Conservation (phyloP, 2,113 vertebrate genomes). For the Platycercus adscitus region DNA sequence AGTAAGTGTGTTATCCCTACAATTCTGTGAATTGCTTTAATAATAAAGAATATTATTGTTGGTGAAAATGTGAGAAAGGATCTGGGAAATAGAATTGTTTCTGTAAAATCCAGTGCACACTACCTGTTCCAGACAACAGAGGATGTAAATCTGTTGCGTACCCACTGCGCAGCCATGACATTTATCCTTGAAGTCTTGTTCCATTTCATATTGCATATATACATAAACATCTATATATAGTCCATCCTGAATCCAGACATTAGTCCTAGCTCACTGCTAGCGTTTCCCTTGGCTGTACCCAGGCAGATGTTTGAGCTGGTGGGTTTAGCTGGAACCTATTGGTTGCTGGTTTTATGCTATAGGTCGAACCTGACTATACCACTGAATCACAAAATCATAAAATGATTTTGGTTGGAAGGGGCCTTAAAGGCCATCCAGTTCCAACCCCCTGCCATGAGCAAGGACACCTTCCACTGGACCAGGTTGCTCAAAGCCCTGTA, state of each 20-base stretch:
- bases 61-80: neutral
- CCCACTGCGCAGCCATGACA: neutral
- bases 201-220: neutral
- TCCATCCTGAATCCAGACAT: neutral
- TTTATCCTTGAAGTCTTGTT: neutral
- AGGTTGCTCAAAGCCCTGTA: neutral
- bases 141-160: neutral
- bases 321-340: neutral
- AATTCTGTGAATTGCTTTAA: neutral
- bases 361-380: neutral
- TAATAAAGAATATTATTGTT: neutral
- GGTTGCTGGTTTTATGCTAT: accelerated
- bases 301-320: neutral
- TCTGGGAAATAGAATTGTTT: neutral
- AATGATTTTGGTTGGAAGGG: neutral
- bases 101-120: neutral
- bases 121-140: neutral
- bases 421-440: neutral
- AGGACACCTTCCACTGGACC: neutral
- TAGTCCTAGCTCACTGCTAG: neutral
- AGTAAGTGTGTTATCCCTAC: neutral
- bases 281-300: neutral
- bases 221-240: neutral
- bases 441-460: neutral
- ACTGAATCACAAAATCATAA: neutral